Conservation (phyloP, 2,888 invertebrate species). For the Teleogryllus oceanicus region DNA sequence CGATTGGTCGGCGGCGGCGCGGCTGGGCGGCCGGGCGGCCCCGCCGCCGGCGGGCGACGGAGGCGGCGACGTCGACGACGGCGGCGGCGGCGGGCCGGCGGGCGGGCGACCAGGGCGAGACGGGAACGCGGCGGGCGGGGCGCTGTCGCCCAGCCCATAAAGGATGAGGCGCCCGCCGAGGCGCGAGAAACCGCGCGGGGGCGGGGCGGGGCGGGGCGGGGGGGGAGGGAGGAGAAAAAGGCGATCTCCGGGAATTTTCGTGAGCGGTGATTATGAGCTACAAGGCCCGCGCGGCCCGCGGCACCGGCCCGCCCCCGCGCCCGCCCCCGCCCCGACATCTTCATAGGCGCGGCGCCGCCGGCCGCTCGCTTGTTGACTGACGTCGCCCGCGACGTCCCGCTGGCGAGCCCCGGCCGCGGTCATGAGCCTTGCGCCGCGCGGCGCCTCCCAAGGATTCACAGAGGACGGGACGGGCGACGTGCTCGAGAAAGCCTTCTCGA, state of each 20-base stretch:
- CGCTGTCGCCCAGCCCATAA: background rate
- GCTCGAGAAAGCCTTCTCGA: too few species aligned
- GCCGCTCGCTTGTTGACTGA: too few species aligned
- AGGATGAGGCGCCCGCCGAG: background rate
- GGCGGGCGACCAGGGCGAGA: background rate
- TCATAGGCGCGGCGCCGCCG: slow-evolving; percentile 10
- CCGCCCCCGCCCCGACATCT: slow-evolving; percentile 18
- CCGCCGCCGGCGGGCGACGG: background rate
- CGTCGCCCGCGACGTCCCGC: too few species aligned
- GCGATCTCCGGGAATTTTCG: slow-evolving; percentile 1
- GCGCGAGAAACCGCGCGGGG: background rate
- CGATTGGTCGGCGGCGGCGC: background rate
- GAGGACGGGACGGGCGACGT: too few species aligned
- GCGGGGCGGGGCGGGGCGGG: background rate
- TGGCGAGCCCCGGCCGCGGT: too few species aligned
- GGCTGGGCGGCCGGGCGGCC: background rate
- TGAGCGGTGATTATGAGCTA: slow-evolving; percentile 7
- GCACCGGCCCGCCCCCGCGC: background rate
- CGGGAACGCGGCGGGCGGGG: background rate
- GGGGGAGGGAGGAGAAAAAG: background rate
- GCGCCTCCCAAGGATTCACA: too few species aligned
- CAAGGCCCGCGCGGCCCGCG: background rate
- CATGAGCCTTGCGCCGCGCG: too few species aligned
- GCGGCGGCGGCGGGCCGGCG: too few species aligned
- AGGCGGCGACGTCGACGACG: background rate